A percentile compares a stretch with the other conserved stretches of the same genome.
phyloP scores from a whole-genome alignment of 2,797 vertebrate genomes.

The Basileuterus tristriatus region DNA sequence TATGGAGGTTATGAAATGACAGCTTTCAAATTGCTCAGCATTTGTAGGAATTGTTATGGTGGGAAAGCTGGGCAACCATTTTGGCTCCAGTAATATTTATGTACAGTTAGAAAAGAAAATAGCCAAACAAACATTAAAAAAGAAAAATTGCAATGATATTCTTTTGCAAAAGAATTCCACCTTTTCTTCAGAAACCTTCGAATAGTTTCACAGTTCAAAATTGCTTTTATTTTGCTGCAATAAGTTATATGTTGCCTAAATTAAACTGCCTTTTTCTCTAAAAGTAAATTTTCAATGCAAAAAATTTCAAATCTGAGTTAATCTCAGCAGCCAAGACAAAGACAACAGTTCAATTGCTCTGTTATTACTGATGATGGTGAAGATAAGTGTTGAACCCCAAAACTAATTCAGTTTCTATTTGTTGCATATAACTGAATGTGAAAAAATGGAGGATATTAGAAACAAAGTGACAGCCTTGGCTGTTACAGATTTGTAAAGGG shows the following conservation, averaged over 20 bases:
- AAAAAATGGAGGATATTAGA: neutral
- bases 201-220: neutral
- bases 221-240: neutral
- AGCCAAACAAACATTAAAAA: neutral
- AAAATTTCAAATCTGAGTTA: neutral
- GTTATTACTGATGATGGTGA: neutral
- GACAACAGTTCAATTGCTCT: neutral
- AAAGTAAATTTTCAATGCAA: neutral
- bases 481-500: neutral
- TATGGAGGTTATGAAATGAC: neutral
- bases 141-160: neutral
- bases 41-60: neutral
- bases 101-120: neutral
- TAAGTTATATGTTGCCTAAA: neutral
- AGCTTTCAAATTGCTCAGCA: neutral
- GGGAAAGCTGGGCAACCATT: neutral
- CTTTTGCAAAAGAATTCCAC: accelerated
- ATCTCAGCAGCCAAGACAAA: neutral
- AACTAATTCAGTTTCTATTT: neutral
- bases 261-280: neutral
- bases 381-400: neutral
- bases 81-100: neutral
- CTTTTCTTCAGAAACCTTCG: neutral
- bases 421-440: neutral
- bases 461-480: neutral